These are phyloP conservation scores for Adelges cooleyi DNA, from an alignment of 1,140 invertebrate genomes.

Conservation along the genomic window DNA sequence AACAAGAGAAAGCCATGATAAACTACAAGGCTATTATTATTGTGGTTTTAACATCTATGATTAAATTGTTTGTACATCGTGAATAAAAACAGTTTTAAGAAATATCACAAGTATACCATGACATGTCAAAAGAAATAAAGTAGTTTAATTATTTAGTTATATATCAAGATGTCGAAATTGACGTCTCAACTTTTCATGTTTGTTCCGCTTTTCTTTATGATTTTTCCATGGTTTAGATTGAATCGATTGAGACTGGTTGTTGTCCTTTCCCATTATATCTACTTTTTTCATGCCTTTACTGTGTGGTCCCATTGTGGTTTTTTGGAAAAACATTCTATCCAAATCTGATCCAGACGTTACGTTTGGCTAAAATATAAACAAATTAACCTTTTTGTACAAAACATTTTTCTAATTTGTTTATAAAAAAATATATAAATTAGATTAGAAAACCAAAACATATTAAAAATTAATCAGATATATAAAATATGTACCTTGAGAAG, in stretches of 20 bases:
- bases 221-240: slow-evolving; percentile 45
- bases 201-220: slow-evolving; percentile 44
- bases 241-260: not conserved
- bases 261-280: slow-evolving; percentile 23
- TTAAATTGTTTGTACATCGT: no score
- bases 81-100: not conserved
- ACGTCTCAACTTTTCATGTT: slow-evolving; percentile 47
- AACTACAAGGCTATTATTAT: no score
- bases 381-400: no score
- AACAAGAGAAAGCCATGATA: not conserved
- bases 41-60: no score
- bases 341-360: slow-evolving; percentile 19
- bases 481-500: slow-evolving; percentile 11
- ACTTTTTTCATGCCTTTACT: slow-evolving; percentile 27
- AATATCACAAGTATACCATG: not conserved
- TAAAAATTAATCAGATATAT: slow-evolving; percentile 34
- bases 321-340: slow-evolving; percentile 11
- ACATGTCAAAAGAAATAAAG: slow-evolving; percentile 12
- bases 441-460: slow-evolving; percentile 34
- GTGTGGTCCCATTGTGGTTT: slow-evolving; percentile 10
- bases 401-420: not conserved
- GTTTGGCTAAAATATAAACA: slow-evolving; percentile 9
- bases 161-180: slow-evolving; percentile 43
- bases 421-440: not conserved
- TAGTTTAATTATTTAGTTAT: slow-evolving; percentile 58